These are phyloP conservation scores for Trichonephila inaurata DNA, from an alignment of 1,140 invertebrate genomes.

Conservation along the genomic window DNA sequence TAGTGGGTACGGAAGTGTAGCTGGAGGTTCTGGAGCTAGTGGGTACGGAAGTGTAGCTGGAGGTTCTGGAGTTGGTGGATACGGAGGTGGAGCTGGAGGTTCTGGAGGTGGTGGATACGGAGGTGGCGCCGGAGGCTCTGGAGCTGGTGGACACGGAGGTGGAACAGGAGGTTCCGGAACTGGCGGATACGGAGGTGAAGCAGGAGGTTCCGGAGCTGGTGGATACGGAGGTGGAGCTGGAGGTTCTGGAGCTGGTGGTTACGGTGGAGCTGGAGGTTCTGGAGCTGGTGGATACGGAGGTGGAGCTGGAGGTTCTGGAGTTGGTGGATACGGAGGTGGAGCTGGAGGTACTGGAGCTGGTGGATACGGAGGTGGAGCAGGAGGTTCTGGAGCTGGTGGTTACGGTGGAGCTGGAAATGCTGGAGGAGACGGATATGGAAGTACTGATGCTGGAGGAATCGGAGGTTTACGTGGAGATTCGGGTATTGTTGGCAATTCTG, in stretches of 20 bases:
- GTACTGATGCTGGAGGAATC: no score
- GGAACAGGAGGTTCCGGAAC: neutral
- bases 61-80: conserved; percentile 25
- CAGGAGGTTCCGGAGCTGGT: neutral
- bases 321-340: neutral
- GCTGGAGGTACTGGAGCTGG: neutral
- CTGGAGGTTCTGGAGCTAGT: neutral
- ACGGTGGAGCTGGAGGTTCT: neutral
- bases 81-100: neutral
- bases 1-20: neutral
- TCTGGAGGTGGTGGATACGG: neutral
- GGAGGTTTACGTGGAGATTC: neutral
- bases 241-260: neutral
- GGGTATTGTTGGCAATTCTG: neutral
- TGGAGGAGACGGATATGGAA: neutral
- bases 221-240: neutral
- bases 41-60: conserved; percentile 50
- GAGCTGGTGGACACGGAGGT: neutral
- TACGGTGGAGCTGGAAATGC: neutral
- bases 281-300: neutral
- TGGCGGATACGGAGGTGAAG: neutral
- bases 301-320: neutral
- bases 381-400: neutral
- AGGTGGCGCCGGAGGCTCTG: neutral
- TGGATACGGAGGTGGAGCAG: neutral